Evolutionary conservation across 1,140 invertebrate genomes (phyloP).

Genomic region (Battus philenor): DNA sequence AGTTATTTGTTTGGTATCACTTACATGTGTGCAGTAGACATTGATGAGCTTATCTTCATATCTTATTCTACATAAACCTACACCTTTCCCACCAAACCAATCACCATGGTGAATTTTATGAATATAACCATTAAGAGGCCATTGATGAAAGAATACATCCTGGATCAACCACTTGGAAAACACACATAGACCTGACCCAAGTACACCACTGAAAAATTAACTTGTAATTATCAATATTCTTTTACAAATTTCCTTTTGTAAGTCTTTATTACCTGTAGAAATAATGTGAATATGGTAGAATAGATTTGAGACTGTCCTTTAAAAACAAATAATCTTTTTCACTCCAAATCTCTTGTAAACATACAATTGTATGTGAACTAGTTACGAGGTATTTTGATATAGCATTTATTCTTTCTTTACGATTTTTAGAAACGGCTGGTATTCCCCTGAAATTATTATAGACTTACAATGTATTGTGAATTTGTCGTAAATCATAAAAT

Average conservation of each 20-base stretch:
- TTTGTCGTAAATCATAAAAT: neutral
- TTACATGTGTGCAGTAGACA: conserved; percentile 95
- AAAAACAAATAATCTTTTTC: conserved; percentile 86
- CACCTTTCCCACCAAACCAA: conserved; percentile 98
- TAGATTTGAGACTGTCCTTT: conserved; percentile 76
- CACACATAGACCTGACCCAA: conserved; percentile 94
- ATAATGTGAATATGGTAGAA: conserved; percentile 92
- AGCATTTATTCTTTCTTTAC: conserved; percentile 84
- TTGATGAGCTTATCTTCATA: conserved; percentile 83
- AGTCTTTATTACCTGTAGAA: conserved; percentile 87
- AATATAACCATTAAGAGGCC: conserved; percentile 96
- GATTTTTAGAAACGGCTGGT: conserved; percentile 86
- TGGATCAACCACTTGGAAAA: conserved; percentile 92
- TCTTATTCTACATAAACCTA: conserved; percentile 90
- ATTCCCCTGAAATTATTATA: conserved; percentile 85
- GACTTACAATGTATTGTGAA: neutral
- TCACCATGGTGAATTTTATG: conserved; percentile 98
- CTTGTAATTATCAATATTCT: neutral
- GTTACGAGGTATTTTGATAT: conserved; percentile 84
- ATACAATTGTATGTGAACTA: conserved; percentile 90
- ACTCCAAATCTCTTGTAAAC: conserved; percentile 95
- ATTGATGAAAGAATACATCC: conserved; percentile 93
- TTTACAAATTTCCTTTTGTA: neutral
- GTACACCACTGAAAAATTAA: conserved; percentile 83
- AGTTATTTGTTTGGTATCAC: too few relatives aligned